Evolutionary conservation across 92 coral and sea anemone species (phyloP).

Genomic region (Umimayanthus kanabou): DNA sequence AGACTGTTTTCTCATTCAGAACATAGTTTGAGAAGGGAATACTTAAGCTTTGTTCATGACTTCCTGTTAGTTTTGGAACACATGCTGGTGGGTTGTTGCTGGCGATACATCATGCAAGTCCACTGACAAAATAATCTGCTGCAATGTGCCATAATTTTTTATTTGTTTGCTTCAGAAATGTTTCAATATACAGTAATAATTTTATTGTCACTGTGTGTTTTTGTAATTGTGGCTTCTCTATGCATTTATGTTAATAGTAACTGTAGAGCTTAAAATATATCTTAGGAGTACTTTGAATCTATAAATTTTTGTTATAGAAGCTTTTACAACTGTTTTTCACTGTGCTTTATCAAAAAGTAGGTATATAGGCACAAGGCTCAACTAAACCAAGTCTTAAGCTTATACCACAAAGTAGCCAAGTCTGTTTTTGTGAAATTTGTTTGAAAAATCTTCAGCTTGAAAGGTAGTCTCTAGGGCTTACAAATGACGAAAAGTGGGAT

Average conservation of each 20-base stretch:
- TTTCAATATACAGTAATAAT: no score
- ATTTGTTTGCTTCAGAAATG: no score
- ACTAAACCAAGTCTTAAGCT: neutral
- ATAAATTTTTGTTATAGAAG: neutral
- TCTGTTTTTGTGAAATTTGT: no score
- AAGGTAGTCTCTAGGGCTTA: no score
- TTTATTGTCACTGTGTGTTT: no score
- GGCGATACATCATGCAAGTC: neutral
- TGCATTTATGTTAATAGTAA: no score
- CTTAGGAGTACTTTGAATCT: no score
- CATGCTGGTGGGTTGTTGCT: conserved; percentile 5
- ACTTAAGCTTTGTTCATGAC: neutral
- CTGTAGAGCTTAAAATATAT: no score
- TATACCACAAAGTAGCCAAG: neutral
- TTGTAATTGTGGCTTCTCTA: no score
- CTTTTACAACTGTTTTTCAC: neutral
- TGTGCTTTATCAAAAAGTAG: neutral
- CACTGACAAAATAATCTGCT: neutral
- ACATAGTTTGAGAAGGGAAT: neutral
- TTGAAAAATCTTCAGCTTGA: neutral
- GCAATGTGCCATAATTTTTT: neutral
- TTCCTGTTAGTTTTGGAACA: conserved; percentile 19
- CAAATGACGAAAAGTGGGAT: no score
- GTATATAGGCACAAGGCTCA: neutral
- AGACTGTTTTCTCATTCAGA: neutral